phyloP scores from a whole-genome alignment of 2,797 vertebrate species.

The Myotis findleyi region DNA sequence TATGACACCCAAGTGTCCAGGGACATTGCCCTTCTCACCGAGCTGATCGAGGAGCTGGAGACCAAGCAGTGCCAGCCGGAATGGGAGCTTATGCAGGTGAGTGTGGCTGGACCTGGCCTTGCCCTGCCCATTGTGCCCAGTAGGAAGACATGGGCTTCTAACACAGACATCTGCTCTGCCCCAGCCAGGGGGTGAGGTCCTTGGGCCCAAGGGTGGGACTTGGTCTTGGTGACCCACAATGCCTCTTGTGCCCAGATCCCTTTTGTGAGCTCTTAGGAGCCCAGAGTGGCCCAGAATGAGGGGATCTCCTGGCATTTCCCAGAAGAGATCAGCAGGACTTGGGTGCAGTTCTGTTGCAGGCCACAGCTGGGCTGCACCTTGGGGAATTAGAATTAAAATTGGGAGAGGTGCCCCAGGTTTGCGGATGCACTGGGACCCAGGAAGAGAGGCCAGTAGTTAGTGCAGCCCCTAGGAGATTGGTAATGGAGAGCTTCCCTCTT shows the following conservation, averaged over 20 bases:
- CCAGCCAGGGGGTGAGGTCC: background rate
- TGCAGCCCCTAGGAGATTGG: background rate
- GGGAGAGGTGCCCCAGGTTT: background rate
- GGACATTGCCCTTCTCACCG: constrained; percentile 76
- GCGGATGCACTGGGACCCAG: background rate
- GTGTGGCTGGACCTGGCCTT: background rate
- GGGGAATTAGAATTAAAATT: background rate
- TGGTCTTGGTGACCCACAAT: background rate
- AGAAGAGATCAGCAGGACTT: background rate
- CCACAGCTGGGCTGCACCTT: background rate
- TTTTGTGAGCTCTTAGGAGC: background rate
- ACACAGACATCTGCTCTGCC: background rate
- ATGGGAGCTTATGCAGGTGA: constrained; percentile 76
- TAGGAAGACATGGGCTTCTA: background rate
- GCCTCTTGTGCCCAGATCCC: background rate
- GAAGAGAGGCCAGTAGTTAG: background rate
- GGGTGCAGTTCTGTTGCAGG: background rate
- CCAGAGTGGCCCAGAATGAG: background rate
- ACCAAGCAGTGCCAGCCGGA: constrained; percentile 65
- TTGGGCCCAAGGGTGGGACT: background rate
- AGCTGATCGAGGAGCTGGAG: constrained; percentile 72
- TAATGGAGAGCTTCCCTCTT: constrained; percentile 31
- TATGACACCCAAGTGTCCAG: constrained; percentile 88
- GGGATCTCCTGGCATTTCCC: background rate
- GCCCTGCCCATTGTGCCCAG: background rate